phyloP scores from a whole-genome alignment of 2,797 vertebrate genomes.

The Serranus cabrilla region DNA sequence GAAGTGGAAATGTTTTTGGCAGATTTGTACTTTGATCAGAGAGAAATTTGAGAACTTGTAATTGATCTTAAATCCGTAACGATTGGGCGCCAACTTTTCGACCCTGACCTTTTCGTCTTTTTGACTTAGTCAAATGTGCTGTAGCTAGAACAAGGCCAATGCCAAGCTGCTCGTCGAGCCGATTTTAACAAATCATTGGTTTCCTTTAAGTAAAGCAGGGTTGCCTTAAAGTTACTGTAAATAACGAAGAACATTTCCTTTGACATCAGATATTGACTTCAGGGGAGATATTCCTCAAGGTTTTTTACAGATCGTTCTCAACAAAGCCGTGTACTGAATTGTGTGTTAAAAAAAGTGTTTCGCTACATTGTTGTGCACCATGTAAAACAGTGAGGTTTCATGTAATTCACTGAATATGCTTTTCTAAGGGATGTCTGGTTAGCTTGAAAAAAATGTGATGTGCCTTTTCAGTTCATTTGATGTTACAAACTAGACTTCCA shows the following conservation, averaged over 20 bases:
- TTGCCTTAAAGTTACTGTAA: slow-evolving; percentile 76
- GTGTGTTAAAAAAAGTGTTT: slow-evolving; percentile 18
- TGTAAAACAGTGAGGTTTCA: slow-evolving; percentile 42
- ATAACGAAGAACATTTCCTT: slow-evolving; percentile 31
- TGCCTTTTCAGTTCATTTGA: slow-evolving; percentile 81
- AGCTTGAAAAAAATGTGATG: slow-evolving; percentile 72
- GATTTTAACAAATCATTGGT: slow-evolving; percentile 28
- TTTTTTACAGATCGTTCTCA: slow-evolving; percentile 27
- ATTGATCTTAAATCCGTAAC: slow-evolving; percentile 8
- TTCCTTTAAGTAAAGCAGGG: slow-evolving; percentile 46
- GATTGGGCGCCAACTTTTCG: slow-evolving; percentile 14
- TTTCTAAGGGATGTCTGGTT: slow-evolving; percentile 55
- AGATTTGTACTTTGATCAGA: slow-evolving; percentile 30
- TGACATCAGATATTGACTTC: slow-evolving; percentile 9
- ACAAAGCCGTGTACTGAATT: slow-evolving; percentile 9
- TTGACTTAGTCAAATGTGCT: not conserved
- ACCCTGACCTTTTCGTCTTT: not conserved
- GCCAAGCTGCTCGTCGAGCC: slow-evolving; percentile 31
- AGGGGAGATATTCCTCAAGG: not conserved
- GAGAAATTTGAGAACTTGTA: slow-evolving; percentile 8
- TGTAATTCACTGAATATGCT: slow-evolving; percentile 47
- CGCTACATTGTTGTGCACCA: slow-evolving; percentile 50
- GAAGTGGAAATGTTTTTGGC: slow-evolving; percentile 25
- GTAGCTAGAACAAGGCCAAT: not conserved
- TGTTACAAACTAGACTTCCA: slow-evolving; percentile 34